phyloP scores from a whole-genome alignment of 2,113 vertebrate genomes.

The Poeciliopsis turrubarensis region DNA sequence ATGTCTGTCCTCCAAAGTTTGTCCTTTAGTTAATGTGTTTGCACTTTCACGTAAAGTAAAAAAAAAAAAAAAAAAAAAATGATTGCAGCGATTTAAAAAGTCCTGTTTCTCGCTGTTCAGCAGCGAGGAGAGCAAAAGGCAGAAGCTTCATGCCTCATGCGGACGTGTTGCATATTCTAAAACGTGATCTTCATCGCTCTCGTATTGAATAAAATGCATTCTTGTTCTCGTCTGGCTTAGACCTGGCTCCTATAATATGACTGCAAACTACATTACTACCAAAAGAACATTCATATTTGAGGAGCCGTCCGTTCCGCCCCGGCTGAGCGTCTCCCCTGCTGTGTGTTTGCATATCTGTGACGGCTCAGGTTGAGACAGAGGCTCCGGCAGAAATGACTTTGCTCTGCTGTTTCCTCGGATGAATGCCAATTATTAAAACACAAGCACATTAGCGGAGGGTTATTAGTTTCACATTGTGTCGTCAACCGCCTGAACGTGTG shows the following conservation, averaged over 20 bases:
- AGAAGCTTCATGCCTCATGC: no score
- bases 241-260: not conserved
- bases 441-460: conserved; percentile 56
- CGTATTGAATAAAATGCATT: not conserved
- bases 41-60: no score
- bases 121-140: no score
- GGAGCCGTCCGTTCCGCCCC: not conserved
- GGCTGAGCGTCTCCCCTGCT: not conserved
- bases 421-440: conserved; percentile 49
- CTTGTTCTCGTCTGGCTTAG: not conserved
- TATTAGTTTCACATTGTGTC: conserved; percentile 54
- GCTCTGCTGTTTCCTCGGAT: conserved; percentile 4
- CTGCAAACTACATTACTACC: not conserved
- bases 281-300: not conserved
- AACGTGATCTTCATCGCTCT: not conserved
- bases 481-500: conserved; percentile 31
- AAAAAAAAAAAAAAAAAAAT: no score
- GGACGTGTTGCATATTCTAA: no score
- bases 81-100: no score
- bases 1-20: no score
- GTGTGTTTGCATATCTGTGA: no score
- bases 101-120: no score
- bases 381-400: not conserved
- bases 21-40: no score
- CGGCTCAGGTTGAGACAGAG: not conserved